phyloP scores from a whole-genome alignment of 2,888 invertebrate genomes.

The Neuroscelio doddi region DNA sequence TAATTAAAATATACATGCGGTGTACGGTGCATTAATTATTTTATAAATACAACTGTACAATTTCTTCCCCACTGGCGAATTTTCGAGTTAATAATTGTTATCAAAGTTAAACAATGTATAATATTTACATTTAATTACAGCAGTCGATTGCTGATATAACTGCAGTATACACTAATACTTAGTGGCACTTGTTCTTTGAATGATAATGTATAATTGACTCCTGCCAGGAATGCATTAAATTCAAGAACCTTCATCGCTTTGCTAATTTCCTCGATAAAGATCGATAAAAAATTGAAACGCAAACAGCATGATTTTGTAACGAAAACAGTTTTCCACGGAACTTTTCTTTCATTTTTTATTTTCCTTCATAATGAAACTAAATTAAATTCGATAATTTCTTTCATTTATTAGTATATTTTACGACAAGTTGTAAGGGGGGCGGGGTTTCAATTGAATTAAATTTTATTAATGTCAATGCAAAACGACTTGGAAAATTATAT shows the following conservation, averaged over 20 bases:
- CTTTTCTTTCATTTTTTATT: slow-evolving; percentile 42
- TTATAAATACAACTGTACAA: background rate
- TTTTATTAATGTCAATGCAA: too few relatives aligned
- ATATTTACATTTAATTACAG: slow-evolving; percentile 38
- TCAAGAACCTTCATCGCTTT: background rate
- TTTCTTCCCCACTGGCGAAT: background rate
- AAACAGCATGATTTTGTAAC: background rate
- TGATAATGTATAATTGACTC: slow-evolving; percentile 22
- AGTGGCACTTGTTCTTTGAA: slow-evolving; percentile 32
- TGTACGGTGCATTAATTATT: background rate
- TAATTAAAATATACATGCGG: too few relatives aligned
- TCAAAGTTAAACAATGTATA: slow-evolving; percentile 12
- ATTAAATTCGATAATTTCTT: too few relatives aligned
- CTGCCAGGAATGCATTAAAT: background rate
- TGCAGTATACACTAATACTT: slow-evolving; percentile 28
- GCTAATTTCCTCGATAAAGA: background rate
- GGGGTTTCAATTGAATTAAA: too few relatives aligned
- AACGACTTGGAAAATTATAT: too few relatives aligned
- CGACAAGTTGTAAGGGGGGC: too few relatives aligned
- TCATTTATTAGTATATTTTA: too few relatives aligned
- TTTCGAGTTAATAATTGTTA: slow-evolving; percentile 21
- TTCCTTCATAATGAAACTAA: too few relatives aligned
- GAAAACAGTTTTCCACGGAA: slow-evolving; percentile 31
- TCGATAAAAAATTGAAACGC: slow-evolving; percentile 7
- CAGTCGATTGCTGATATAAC: slow-evolving; percentile 23